Conservation (phyloP, 2,797 vertebrate genomes). For the Melopsittacus undulatus region DNA sequence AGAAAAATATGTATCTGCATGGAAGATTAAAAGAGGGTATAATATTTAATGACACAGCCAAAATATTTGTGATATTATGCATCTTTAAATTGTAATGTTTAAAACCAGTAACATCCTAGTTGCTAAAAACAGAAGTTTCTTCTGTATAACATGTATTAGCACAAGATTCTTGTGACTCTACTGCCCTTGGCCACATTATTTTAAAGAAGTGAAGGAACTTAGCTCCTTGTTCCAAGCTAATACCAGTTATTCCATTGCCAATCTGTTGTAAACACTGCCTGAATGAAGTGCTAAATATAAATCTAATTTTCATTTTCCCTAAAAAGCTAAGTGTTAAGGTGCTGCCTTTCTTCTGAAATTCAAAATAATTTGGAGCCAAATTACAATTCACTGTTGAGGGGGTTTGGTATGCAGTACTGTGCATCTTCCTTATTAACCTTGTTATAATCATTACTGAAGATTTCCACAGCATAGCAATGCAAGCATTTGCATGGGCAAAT, state of each 20-base stretch:
- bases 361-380: background rate
- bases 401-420: background rate
- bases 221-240: background rate
- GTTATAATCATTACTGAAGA: background rate
- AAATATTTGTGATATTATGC: background rate
- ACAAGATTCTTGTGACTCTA: background rate
- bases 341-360: background rate
- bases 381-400: background rate
- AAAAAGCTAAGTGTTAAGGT: background rate
- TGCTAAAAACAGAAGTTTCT: background rate
- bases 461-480: background rate
- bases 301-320: background rate
- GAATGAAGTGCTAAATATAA: background rate
- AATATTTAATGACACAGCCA: background rate
- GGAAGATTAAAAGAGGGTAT: background rate
- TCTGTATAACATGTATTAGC: background rate
- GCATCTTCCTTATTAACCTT: background rate
- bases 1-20: background rate
- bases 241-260: background rate
- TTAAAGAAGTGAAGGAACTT: background rate
- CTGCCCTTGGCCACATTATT: background rate
- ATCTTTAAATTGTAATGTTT: background rate
- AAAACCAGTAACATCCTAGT: background rate
- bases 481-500: background rate
- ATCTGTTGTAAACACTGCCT: background rate